Evolutionary conservation across 1,140 invertebrate species (phyloP), one percentile per base, ranked within the genome.

Genomic region (Cotesia glomerata): DNA sequence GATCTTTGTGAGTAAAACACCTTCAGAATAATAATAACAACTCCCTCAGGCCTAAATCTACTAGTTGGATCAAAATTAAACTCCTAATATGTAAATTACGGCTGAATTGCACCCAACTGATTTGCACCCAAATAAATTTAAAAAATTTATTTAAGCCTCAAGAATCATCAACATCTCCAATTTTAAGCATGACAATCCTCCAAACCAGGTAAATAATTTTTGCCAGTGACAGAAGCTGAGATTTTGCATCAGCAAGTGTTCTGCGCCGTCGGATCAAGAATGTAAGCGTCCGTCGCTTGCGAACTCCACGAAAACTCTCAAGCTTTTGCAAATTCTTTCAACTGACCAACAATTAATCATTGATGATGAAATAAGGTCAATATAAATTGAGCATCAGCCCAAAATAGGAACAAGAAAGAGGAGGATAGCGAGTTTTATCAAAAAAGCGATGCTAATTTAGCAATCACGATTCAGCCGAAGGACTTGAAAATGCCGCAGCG

Each of bases 401-500:
- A 11, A 63, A 11, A 61, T 34, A 56, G 45, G 9, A 16, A 58
- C 3, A 8, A 32, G 32, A 58, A 70, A 54, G 32, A n/a, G 58
- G 32, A 34, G 51, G 9, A 2, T 34, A 26, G 26, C 26, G 26
- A 26, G 26, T 26, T 5, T 34, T 54, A 26, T 63, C 9, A 13
- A 61, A 61, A 14, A 54, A 63, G 49, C 26, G 35, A 74, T 74
- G 72, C 51, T 65, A 66, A 63, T 65, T 56, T 77, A 65, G 32
- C 3, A 3, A 34, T 52, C 59, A 76, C n/a, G 34, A 78, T 77
- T 72, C 58, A 75, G 59, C 52, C 76, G 56, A 70, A 80, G 67
- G 62, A 74, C 56, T 68, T 75, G 63, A 85, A 86, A 63, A 91
- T 93, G 89, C 94, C 94, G 75, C 94, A 96, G 86, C 89, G 95